Conservation (phyloP, 2,797 vertebrate genomes). For the Lepilemur ruficaudatus region DNA sequence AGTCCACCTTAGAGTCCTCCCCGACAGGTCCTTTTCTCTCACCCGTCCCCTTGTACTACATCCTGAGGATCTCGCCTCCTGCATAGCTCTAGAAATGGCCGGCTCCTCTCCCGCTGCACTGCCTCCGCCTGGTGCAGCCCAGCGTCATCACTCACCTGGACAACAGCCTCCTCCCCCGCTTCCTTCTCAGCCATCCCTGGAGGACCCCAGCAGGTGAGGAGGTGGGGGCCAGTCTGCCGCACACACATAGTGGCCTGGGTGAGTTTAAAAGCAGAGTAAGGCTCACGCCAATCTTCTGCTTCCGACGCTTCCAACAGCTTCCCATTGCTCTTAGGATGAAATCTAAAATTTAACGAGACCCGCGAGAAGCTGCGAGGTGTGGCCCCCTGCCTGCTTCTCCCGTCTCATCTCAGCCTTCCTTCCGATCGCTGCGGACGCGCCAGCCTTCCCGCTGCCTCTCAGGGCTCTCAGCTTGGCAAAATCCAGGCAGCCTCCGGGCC, state of each 20-base stretch:
- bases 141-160: not conserved
- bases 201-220: not conserved
- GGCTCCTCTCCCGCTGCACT: not conserved
- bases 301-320: not conserved
- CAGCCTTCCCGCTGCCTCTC: not conserved
- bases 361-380: not conserved
- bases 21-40: rapidly evolving
- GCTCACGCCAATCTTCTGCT: not conserved
- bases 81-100: not conserved
- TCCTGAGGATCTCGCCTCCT: not conserved
- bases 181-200: not conserved
- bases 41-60: rapidly evolving
- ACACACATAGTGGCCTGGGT: rapidly evolving
- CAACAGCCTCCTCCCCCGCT: not conserved
- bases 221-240: too few species aligned
- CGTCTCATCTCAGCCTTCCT: not conserved
- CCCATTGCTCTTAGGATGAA: not conserved
- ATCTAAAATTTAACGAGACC: not conserved
- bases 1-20: not conserved
- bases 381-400: not conserved
- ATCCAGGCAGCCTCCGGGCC: not conserved
- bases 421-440: not conserved
- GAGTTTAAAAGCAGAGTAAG: not conserved
- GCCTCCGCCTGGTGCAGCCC: not conserved
- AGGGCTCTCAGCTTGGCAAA: not conserved